Evolutionary conservation across 2,888 invertebrate genomes (phyloP).

Genomic region (Drosophila formosana): DNA sequence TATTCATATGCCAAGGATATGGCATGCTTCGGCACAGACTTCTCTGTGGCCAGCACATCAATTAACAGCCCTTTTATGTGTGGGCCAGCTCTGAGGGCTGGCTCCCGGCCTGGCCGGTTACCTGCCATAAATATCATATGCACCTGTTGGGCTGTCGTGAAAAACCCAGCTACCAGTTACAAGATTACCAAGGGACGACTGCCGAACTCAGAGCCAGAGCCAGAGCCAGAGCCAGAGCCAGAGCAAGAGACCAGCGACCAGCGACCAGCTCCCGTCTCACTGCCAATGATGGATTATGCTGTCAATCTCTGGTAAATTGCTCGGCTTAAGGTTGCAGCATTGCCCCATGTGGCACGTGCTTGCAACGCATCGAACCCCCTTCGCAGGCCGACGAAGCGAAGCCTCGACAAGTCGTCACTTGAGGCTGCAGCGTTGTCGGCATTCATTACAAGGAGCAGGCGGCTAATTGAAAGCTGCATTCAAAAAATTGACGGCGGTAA

Average conservation of each 20-base stretch:
- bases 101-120: slow-evolving; percentile 8
- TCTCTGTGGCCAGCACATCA: slow-evolving; percentile 28
- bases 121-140: slow-evolving; percentile 56
- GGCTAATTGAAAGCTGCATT: slow-evolving; percentile 80
- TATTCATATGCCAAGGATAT: slow-evolving; percentile 24
- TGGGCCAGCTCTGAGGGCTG: slow-evolving; percentile 28
- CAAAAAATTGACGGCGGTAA: slow-evolving; percentile 65
- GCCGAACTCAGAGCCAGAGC: slow-evolving; percentile 1
- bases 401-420: slow-evolving; percentile 72
- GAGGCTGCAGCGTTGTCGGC: slow-evolving; percentile 62
- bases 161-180: slow-evolving; percentile 57
- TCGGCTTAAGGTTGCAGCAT: slow-evolving; percentile 61
- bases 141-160: slow-evolving; percentile 66
- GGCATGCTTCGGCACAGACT: not conserved
- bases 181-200: slow-evolving; percentile 37
- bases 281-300: slow-evolving; percentile 77
- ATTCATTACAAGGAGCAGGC: slow-evolving; percentile 75
- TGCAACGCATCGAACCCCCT: slow-evolving; percentile 13
- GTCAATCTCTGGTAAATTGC: slow-evolving; percentile 78
- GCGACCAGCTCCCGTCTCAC: slow-evolving; percentile 15
- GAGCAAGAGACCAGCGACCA: not conserved
- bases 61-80: slow-evolving; percentile 42
- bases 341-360: slow-evolving; percentile 56
- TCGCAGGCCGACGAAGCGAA: slow-evolving; percentile 11
- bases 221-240: not conserved